Conservation (phyloP, 2,113 vertebrate species). For the Oncorhynchus tshawytscha region DNA sequence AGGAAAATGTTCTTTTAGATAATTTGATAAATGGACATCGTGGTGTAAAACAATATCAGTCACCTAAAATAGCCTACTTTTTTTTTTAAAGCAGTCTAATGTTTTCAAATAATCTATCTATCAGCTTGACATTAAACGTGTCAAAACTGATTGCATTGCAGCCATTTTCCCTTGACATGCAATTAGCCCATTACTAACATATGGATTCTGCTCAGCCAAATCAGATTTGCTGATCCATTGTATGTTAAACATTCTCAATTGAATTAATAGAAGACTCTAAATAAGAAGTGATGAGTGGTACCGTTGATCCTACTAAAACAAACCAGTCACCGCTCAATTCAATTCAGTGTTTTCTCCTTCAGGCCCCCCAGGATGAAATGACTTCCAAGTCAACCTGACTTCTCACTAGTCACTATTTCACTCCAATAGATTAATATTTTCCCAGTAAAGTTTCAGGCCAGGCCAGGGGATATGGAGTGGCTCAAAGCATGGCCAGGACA, state of each 20-base stretch:
- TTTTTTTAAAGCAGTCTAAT: too few species aligned
- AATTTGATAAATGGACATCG: too few species aligned
- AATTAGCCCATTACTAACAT: neutral
- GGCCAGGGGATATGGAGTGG: conserved; percentile 14
- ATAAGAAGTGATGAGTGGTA: conserved; percentile 32
- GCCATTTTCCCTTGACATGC: neutral
- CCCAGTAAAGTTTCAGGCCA: conserved; percentile 1
- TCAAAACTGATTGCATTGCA: neutral
- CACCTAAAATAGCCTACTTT: too few species aligned
- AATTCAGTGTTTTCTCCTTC: neutral
- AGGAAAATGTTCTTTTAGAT: too few species aligned
- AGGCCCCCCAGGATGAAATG: conserved; percentile 31
- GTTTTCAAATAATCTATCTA: too few species aligned
- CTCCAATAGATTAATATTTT: neutral
- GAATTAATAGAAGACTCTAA: conserved; percentile 26
- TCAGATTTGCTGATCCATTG: neutral
- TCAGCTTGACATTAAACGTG: too few species aligned
- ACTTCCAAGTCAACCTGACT: neutral
- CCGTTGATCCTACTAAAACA: conserved; percentile 39
- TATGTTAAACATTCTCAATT: conserved; percentile 33
- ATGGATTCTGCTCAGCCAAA: neutral
- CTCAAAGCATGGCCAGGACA: neutral
- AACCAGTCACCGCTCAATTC: conserved; percentile 22
- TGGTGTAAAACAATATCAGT: too few species aligned
- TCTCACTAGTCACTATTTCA: conserved; percentile 5